Conservation (phyloP, 1,140 invertebrate species). For the Ceratosolen fusciceps region DNA sequence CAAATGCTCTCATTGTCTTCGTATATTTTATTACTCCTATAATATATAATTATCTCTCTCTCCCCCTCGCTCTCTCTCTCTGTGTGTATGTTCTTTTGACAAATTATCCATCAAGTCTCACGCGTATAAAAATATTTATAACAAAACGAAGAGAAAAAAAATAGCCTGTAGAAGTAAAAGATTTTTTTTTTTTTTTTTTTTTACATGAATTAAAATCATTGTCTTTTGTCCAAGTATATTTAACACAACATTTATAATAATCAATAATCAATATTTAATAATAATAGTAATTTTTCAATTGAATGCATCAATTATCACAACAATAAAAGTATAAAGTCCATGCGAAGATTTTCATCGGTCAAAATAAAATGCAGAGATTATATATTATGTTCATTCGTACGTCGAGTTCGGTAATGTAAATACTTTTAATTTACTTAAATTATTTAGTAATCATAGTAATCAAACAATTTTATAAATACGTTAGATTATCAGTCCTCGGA, state of each 20-base stretch:
- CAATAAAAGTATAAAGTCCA: background rate
- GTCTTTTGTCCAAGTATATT: background rate
- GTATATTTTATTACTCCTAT: constrained; percentile 38
- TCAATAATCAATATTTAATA: background rate
- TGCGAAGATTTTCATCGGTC: constrained; percentile 6
- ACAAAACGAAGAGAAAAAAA: constrained; percentile 19
- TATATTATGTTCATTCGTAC: constrained; percentile 51
- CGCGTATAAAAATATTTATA: constrained; percentile 39
- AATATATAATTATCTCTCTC: background rate
- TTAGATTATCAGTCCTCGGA: constrained; percentile 57
- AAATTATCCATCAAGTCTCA: constrained; percentile 28
- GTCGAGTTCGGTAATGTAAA: constrained; percentile 49
- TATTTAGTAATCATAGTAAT: constrained; percentile 59
- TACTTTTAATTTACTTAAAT: constrained; percentile 54
- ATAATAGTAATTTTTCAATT: constrained; percentile 4
- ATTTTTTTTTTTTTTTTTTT: constrained; percentile 31
- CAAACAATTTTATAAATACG: constrained; percentile 56
- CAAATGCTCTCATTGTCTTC: constrained; percentile 53
- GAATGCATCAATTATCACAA: constrained; percentile 2
- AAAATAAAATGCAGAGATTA: constrained; percentile 31
- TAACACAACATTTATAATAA: constrained; percentile 27
- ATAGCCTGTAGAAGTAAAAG: constrained; percentile 11
- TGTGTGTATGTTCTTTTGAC: constrained; percentile 21
- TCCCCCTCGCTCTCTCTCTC: constrained; percentile 11
- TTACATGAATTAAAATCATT: constrained; percentile 48